Base-by-base conservation (phyloP, 2,113 vertebrate genomes). In the Connochaetes taurinus region DNA sequence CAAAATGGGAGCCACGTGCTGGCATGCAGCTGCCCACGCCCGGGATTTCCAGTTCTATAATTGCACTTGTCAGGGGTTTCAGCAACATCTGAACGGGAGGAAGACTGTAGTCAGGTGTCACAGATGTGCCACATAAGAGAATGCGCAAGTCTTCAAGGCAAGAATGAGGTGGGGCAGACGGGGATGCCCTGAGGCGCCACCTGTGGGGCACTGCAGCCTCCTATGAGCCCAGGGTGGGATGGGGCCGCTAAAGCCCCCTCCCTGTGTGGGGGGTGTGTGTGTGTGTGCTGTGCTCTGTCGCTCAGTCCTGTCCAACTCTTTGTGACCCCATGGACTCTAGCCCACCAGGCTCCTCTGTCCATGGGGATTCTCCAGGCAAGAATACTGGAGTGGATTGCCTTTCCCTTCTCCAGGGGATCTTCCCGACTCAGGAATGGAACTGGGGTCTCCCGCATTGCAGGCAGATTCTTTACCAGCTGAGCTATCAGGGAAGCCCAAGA, bases 31-130 rank as follows among this genome's bases (percentile, higher is more conserved):
- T 2, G 10, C 67, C 13, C 19, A 23, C 5, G 0, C 1, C 64
- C 21, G 19, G 19, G 62, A 5, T n/a, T 67, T 9, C n/a, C 33
- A 4, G 2, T 40, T 40, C 40, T 71, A 3, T 23, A 71, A 23
- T 0, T 3, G 27, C 7, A 45, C 43, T 0, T 8, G 2, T 23
- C 50, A 21, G 11, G 7, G 7, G 1, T 53, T 23, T n/a, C 80
- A n/a, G 47, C 31, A 25, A 4, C 80, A n/a, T 36, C 80, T 23
- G 16, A 53, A n/a, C 2, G 0, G 31, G 19, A 7, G 11, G 7
- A 33, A 23, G 10, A 23, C 17, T 12, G 25, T 4, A 25, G 40
- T 15, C 40, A 6, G 36, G 40, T 2, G 13, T 8, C 40, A 78
- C 36, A 74, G n/a, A 23, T 3, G 21, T 11, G 67, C 21, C 12